These are phyloP conservation scores for Neogale vison DNA, from an alignment of 2,113 vertebrate species.

Conservation along the genomic window DNA sequence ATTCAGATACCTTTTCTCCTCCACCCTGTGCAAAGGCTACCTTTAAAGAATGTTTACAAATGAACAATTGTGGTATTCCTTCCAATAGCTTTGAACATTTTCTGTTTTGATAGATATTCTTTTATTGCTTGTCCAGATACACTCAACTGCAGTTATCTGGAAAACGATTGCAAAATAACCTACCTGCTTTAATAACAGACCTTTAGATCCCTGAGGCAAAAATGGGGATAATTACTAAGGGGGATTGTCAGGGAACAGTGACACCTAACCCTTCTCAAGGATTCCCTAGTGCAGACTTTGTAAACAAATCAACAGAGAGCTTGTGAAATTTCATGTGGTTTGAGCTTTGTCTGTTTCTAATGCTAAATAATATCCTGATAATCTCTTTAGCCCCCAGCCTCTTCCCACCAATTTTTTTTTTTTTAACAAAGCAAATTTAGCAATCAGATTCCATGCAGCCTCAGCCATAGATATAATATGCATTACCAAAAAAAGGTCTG, in stretches of 20 bases:
- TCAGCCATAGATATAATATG: neutral
- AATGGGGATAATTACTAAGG: conserved; percentile 33
- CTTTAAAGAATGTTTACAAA: neutral
- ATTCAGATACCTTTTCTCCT: neutral
- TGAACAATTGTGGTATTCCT: neutral
- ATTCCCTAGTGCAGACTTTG: neutral
- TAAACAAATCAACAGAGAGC: neutral
- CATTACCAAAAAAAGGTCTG: neutral
- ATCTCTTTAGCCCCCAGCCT: neutral
- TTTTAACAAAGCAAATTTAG: neutral
- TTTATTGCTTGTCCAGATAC: neutral
- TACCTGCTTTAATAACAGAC: conserved; percentile 22
- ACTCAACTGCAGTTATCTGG: conserved; percentile 38
- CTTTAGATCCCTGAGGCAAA: conserved; percentile 37
- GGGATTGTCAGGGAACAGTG: neutral
- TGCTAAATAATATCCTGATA: conserved; percentile 10
- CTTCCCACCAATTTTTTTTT: neutral
- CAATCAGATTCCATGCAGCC: neutral
- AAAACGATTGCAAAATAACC: conserved; percentile 44
- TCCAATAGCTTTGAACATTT: neutral
- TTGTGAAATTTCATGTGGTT: neutral
- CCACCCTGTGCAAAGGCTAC: neutral
- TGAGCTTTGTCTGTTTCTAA: conserved; percentile 8
- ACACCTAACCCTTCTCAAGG: neutral
- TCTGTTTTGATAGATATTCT: neutral